phyloP scores from a whole-genome alignment of 2,888 invertebrate genomes.

The Cephus rjabovi region DNA sequence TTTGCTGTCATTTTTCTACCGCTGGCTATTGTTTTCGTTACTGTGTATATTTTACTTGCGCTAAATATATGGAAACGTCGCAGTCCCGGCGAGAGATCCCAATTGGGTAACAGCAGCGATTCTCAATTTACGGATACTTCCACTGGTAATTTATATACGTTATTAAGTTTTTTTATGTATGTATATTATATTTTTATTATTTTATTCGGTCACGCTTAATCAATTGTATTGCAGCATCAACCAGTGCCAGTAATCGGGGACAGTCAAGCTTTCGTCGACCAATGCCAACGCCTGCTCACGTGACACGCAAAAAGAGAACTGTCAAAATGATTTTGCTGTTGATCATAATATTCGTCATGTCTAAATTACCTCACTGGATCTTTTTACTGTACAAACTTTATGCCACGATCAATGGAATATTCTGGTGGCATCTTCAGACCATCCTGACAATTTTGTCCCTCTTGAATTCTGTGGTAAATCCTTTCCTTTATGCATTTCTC shows the following conservation, averaged over 20 bases:
- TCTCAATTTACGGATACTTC: conserved; percentile 34
- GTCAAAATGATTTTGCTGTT: conserved; percentile 71
- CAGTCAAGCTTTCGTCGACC: conserved; percentile 13
- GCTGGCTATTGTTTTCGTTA: conserved; percentile 41
- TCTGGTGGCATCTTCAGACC: conserved; percentile 68
- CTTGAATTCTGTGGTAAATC: conserved; percentile 71
- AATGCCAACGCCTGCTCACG: conserved; percentile 30
- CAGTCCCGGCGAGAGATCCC: conserved; percentile 28
- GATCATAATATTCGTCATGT: conserved; percentile 69
- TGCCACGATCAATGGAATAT: conserved; percentile 43
- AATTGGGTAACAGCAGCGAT: conserved; percentile 29
- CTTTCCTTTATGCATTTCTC: conserved; percentile 72
- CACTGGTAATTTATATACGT: conserved; percentile 25
- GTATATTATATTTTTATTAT: background rate
- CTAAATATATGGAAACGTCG: conserved; percentile 43
- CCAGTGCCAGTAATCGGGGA: conserved; percentile 26
- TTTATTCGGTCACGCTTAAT: background rate
- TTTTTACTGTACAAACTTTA: conserved; percentile 68
- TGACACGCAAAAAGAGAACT: conserved; percentile 69
- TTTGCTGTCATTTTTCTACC: conserved; percentile 46
- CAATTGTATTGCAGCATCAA: conserved; percentile 27
- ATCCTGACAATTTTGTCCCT: conserved; percentile 69
- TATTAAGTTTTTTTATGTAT: background rate
- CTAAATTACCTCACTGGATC: conserved; percentile 70
- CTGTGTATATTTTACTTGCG: conserved; percentile 44